Evolutionary conservation across 2,888 invertebrate genomes (phyloP), one percentile per base, ranked within the genome.

Genomic region (Pyrochroa serraticornis): DNA sequence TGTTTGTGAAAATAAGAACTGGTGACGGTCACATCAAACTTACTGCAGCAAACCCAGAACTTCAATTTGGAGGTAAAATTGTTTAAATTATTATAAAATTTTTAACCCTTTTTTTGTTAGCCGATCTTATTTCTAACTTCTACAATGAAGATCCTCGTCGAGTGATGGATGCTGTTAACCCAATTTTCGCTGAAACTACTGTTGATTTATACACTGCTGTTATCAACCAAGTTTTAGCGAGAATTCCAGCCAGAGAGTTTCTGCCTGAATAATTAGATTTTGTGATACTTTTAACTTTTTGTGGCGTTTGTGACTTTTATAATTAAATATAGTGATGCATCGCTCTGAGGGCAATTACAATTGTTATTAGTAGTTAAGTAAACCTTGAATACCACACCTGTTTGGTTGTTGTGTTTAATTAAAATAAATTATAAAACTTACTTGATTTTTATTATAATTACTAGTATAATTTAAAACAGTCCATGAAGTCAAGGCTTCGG

Each of bases 61-160:
- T 84, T 39, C 85, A 84, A 43, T 78, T 82, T 34, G 83, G 84
- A 69, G 84, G 87, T 87, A 75, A 78, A 70, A 30, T 10, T 33
- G 43, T 47, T 32, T 9, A 47, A 22, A 22, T 3, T 22, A 22
- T 22, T n/a, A n/a, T n/a, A n/a, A n/a, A n/a, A n/a, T n/a, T n/a
- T n/a, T n/a, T n/a, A n/a, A n/a, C n/a, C n/a, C n/a, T n/a, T n/a
- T n/a, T n/a, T n/a, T 22, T 22, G 5, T 22, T 22, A 90, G 90
- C 88, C 43, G 80, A 85, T 50, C 83, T 89, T 32, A 88, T 89
- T n/a, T 82, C 83, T 0, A 81, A 83, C 3, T 90, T 90, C 81
- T 88, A 87, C 82, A 88, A 89, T 69, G 83, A 85, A 58, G 88
- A 88, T 70, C 85, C 88, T 0, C 80, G 84, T 46, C 78, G 85